Evolutionary conservation across 2,888 invertebrate species (phyloP), one percentile per base, ranked within the genome.

Genomic region (Drosophila setosimentum): DNA sequence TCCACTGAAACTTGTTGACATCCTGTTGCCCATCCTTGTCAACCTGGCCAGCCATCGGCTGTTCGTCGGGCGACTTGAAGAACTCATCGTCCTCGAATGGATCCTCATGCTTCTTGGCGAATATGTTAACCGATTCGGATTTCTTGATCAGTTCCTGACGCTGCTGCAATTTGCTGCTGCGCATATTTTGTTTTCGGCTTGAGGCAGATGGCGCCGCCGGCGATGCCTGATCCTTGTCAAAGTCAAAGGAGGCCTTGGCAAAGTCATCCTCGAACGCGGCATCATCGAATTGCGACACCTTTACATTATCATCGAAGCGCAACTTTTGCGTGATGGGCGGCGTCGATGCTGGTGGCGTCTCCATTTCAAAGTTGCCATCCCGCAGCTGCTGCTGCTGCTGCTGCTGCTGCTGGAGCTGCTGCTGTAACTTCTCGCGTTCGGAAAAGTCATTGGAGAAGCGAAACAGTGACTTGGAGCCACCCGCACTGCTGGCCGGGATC

Each of bases 81-180:
- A 98, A 98, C 81, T 97, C 97, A 84, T 97, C 97, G 62, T 97
- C 97, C 82, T 97, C 98, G 90, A 98, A 98, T 2, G 98, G 98
- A 93, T 98, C 98, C 92, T 98, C 98, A 53, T 95, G 95, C 90
- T 97, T 97, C 59, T 97, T 95, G 6, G 96, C 96, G 93, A 98
- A 98, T 86, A 98, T 98, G 93, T 98, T 97, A 11, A 97, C 96
- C 5, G 97, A 97, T 91, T 97, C 97, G 0, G 97, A 97, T 92
- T 98, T 98, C 89, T 96, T 96, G 55, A 97, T 95, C 88, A 96
- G 95, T 64, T 95, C 94, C 73, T 96, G 95, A 5, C 93, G 92
- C 68, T 94, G 92, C 54, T 92, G 92, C n/a, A 92, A 55, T 62
- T 92, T 92, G 53, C 83, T 88, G 75, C 94, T 92, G 0, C 93